Percentiles rank a stretch among this genome's conserved stretches.
Evolutionary conservation across 2,888 invertebrate genomes (phyloP).

Genomic region (Leptinotarsa rubiginosa): DNA sequence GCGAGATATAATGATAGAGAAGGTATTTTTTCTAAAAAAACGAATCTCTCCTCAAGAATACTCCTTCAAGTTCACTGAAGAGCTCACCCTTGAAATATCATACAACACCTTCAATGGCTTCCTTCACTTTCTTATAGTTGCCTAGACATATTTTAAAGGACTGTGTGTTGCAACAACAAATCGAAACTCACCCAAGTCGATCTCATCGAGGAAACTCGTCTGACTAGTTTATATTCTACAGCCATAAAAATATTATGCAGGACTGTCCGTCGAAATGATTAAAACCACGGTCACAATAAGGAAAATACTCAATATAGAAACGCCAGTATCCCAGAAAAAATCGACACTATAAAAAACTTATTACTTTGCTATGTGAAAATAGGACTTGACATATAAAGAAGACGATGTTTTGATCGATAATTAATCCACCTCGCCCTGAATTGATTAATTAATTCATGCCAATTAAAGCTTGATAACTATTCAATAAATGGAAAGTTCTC

Average conservation of each 20-base stretch:
- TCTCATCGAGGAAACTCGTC: constrained; percentile 56
- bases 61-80: no score
- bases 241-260: constrained; percentile 56
- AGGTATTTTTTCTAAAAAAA: no score
- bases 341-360: background rate
- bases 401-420: background rate
- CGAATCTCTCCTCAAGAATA: no score
- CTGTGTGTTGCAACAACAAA: background rate
- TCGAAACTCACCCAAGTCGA: constrained; percentile 11
- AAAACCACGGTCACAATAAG: background rate
- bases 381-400: background rate
- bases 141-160: background rate
- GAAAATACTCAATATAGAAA: background rate
- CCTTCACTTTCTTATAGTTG: background rate
- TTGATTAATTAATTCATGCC: background rate
- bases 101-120: background rate
- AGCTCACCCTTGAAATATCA: no score
- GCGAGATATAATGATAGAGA: no score
- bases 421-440: background rate
- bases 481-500: background rate
- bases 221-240: constrained; percentile 59
- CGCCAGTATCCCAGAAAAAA: background rate
- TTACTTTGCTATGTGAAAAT: constrained; percentile 1
- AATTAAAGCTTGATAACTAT: background rate
- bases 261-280: constrained; percentile 31